phyloP scores from a whole-genome alignment of 1,140 invertebrate species.

The Drepana arcuata region DNA sequence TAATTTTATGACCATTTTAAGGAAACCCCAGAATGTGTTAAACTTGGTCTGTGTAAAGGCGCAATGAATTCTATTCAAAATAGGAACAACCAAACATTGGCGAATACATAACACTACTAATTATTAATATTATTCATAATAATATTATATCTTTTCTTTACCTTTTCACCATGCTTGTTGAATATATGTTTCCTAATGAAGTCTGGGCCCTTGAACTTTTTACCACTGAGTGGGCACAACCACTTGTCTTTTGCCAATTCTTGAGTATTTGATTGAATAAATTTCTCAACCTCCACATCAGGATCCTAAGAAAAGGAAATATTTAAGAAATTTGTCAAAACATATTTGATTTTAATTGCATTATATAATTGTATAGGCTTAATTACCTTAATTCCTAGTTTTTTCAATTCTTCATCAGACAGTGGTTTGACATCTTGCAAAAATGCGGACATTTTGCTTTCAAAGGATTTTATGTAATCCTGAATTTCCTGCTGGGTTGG shows the following conservation, averaged over 20 bases:
- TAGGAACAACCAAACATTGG: too few species aligned
- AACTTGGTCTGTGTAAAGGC: too few species aligned
- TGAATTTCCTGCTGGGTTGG: conserved; percentile 78
- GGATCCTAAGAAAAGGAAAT: too few species aligned
- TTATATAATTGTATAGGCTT: too few species aligned
- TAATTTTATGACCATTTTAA: too few species aligned
- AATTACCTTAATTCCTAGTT: conserved; percentile 86
- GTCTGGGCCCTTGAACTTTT: conserved; percentile 99
- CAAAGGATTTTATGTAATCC: conserved; percentile 86
- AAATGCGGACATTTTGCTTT: conserved; percentile 92
- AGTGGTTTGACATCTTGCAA: conserved; percentile 80
- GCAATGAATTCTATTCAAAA: too few species aligned
- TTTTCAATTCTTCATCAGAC: conserved; percentile 86
- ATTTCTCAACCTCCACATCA: conserved; percentile 94
- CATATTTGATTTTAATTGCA: too few species aligned
- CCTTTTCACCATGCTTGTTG: conserved; percentile 97
- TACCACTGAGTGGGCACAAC: conserved; percentile 98
- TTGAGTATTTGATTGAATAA: conserved; percentile 94
- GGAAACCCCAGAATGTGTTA: too few species aligned
- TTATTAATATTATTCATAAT: too few species aligned
- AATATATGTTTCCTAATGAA: conserved; percentile 99
- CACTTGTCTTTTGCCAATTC: conserved; percentile 98
- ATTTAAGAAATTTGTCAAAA: too few species aligned
- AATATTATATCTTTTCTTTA: too few species aligned
- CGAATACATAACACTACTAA: too few species aligned